Base-by-base conservation (phyloP, 2,113 vertebrate species). In the Octodon degus region DNA sequence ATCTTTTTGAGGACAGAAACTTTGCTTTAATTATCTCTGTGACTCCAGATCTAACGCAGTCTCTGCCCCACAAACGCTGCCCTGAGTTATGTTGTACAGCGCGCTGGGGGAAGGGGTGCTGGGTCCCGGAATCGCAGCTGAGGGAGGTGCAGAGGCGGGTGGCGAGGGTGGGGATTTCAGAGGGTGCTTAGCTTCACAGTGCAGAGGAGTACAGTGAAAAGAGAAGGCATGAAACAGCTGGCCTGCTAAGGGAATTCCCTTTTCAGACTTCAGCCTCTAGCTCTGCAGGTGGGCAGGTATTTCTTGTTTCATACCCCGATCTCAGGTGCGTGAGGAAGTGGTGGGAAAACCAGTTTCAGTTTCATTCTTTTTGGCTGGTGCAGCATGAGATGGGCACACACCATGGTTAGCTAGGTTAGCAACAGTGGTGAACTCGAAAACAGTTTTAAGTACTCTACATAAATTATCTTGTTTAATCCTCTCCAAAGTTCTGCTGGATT, bases 1-100 rank as follows among this genome's bases (percentile, higher is more conserved):
- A 89, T 95, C 68, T 94, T 89, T 67, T 34, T 19, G 85, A 97
- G 79, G 94, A 91, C 10, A 91, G 55, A 77, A 55, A 50, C 11
- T 93, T 92, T 90, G 32, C 77, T 91, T 91, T 93, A 55, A 86
- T 67, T 74, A n/a, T 91, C 55, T 91, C 40, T 86, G 53, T 85
- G 65, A 25, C 63, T 70, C 70, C 68, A 93, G 37, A 91, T 67
- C 27, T 88, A 94, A 89, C 58, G 27, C 14, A 83, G 63, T 37
- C n/a, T 92, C 55, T 80, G 16, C 5, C 11, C 62, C 43, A 63
- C 32, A 30, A 58, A 24, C 77, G 25, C 19, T 25, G 17, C 55
- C 2, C 32, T 60, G 12, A 79, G 63, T 68, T 14, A 32, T 55
- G 62, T 16, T 65, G 3, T 84, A 81, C 65, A 47, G 7, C 40